Conservation (phyloP, 2,888 invertebrate genomes). For the Sphinx pinastri region DNA sequence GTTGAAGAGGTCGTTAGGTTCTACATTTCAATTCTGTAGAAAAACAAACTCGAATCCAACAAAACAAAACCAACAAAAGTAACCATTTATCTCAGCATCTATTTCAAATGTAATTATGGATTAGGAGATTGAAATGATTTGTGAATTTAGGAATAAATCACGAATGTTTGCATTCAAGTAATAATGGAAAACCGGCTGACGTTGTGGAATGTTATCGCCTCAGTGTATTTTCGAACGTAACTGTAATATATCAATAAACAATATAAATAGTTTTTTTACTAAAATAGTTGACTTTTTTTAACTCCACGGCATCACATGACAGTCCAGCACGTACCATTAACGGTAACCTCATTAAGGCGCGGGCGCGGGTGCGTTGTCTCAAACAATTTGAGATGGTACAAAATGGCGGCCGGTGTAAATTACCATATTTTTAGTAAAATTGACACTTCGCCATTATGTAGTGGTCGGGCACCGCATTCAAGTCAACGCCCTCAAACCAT, state of each 20-base stretch:
- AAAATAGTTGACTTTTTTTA: constrained; percentile 8
- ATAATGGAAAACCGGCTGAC: not conserved
- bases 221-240: not conserved
- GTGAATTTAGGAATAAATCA: not conserved
- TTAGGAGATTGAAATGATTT: not conserved
- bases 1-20: not conserved
- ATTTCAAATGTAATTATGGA: not conserved
- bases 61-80: not conserved
- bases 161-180: too few relatives aligned
- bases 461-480: constrained; percentile 71
- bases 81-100: not conserved
- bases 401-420: constrained; percentile 66
- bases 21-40: not conserved
- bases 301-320: constrained; percentile 5
- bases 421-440: constrained; percentile 80
- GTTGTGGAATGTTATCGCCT: not conserved
- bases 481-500: constrained; percentile 81
- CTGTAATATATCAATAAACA: constrained; percentile 6
- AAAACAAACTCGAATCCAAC: not conserved
- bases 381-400: constrained; percentile 50
- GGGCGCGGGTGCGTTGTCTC: constrained; percentile 43
- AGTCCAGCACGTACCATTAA: constrained; percentile 31
- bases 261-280: constrained; percentile 12
- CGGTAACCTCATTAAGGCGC: constrained; percentile 44
- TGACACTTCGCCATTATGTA: constrained; percentile 77